Percentiles rank a stretch among this genome's conserved stretches.
These are phyloP conservation scores for Trachemys scripta DNA, from an alignment of 2,113 vertebrate species.

Conservation along the genomic window DNA sequence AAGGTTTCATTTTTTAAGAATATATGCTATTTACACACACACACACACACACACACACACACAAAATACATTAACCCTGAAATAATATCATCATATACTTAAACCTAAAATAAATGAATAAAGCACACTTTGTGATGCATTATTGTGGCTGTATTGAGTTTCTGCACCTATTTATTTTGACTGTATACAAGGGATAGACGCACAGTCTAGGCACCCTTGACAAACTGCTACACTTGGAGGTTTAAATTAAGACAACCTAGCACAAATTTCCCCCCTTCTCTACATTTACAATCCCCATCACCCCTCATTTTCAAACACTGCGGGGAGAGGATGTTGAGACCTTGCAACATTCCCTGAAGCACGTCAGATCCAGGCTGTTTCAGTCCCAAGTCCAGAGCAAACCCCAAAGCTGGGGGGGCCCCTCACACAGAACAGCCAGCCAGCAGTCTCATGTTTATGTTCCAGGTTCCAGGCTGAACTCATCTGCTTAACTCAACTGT, in stretches of 20 bases:
- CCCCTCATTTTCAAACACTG: neutral
- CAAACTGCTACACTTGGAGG: neutral
- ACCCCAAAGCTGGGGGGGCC: neutral
- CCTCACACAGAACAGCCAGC: neutral
- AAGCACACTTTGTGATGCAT: neutral
- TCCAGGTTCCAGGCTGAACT: accelerated
- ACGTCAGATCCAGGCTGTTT: neutral
- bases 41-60: neutral
- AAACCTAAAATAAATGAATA: neutral
- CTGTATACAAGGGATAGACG: neutral
- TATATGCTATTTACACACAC: neutral
- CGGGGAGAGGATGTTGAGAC: neutral
- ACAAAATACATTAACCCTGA: neutral
- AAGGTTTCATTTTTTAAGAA: constrained; percentile 16
- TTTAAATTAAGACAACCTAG: neutral
- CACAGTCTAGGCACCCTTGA: neutral
- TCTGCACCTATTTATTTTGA: neutral
- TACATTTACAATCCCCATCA: neutral
- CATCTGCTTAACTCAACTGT: neutral
- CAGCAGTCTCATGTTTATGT: neutral
- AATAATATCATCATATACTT: neutral
- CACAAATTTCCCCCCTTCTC: accelerated
- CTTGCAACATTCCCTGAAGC: accelerated
- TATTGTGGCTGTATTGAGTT: accelerated
- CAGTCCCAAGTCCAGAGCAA: accelerated